Evolutionary conservation across 2,888 invertebrate species (phyloP), one percentile per base, ranked within the genome.

Genomic region (Drepana falcataria): DNA sequence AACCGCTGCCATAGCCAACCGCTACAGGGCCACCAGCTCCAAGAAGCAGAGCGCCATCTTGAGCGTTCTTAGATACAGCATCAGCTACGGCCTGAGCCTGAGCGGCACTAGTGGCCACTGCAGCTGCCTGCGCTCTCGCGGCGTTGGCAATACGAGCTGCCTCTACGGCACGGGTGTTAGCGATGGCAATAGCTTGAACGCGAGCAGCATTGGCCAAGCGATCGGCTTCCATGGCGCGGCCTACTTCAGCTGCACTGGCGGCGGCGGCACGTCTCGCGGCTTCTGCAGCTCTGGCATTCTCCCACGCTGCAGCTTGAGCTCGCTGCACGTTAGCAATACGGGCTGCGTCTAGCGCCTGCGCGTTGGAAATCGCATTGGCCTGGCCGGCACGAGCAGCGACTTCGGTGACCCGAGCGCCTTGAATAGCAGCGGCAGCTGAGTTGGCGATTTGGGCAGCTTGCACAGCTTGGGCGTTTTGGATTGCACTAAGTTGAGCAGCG

Each of bases 381-480:
- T 87, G 87, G 6, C 86, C 84, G 6, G 82, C 88, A 48, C 89
- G 77, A 2, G 90, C 90, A 6, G 86, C 87, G 1, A 81, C 86
- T 61, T 90, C 90, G 3, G 88, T 72, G 9, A 78, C 83, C 9
- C 89, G 85, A 2, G 90, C 90, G 0, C 87, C 87, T 55, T 89
- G 88, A 64, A 90, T 90, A 47, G 87, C 90, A 35, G 86, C 87
- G 9, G 87, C 86, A 49, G 90, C 90, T 0, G 88, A 77, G 69
- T 89, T 85, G 35, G 81, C 87, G 63, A 90, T 87, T 59, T 87
- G 83, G 2, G 88, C 75, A 2, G 83, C 90, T 21, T 87, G 88
- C 7, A 80, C 87, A 9, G 90, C 90, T 56, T 89, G 90, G 1
- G 90, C 89, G 68, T 89, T 89, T 58, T 90, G 89, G 59, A 89